phyloP scores from a whole-genome alignment of 2,113 vertebrate species.

The Synchiropus splendidus region DNA sequence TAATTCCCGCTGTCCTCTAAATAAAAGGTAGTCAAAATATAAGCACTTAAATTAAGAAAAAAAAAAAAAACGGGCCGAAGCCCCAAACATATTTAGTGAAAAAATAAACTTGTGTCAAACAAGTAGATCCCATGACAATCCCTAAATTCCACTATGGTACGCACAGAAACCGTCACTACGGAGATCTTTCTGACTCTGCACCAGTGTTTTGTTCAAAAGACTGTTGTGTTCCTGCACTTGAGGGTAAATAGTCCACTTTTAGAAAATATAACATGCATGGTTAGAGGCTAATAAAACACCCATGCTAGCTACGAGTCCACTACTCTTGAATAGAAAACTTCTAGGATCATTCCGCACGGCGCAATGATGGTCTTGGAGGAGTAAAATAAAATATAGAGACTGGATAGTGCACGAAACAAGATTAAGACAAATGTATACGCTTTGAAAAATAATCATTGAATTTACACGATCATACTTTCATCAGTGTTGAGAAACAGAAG shows the following conservation, averaged over 20 bases:
- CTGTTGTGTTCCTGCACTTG: conserved; percentile 52
- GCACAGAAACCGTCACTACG: conserved; percentile 30
- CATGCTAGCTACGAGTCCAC: conserved; percentile 52
- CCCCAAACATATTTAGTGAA: conserved; percentile 33
- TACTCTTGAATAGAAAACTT: conserved; percentile 80
- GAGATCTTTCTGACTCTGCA: conserved; percentile 26
- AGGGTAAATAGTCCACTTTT: conserved; percentile 46
- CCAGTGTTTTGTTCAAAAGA: conserved; percentile 29
- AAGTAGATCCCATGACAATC: conserved; percentile 41
- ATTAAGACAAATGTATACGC: conserved; percentile 58
- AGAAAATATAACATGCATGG: conserved; percentile 36
- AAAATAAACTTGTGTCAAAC: conserved; percentile 56
- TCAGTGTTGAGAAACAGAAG: conserved; percentile 37
- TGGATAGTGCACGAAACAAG: conserved; percentile 67
- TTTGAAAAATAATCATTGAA: conserved; percentile 22
- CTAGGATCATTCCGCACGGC: conserved; percentile 96
- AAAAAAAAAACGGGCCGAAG: conserved; percentile 54
- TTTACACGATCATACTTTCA: neutral
- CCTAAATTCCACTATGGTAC: conserved; percentile 37
- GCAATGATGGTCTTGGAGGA: conserved; percentile 93
- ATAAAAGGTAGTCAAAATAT: conserved; percentile 36
- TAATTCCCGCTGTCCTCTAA: conserved; percentile 12
- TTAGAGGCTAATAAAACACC: conserved; percentile 36
- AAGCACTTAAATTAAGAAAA: conserved; percentile 47
- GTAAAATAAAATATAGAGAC: conserved; percentile 70